Evolutionary conservation across 2,888 invertebrate species (phyloP).

Genomic region (Nomada goodeniana): DNA sequence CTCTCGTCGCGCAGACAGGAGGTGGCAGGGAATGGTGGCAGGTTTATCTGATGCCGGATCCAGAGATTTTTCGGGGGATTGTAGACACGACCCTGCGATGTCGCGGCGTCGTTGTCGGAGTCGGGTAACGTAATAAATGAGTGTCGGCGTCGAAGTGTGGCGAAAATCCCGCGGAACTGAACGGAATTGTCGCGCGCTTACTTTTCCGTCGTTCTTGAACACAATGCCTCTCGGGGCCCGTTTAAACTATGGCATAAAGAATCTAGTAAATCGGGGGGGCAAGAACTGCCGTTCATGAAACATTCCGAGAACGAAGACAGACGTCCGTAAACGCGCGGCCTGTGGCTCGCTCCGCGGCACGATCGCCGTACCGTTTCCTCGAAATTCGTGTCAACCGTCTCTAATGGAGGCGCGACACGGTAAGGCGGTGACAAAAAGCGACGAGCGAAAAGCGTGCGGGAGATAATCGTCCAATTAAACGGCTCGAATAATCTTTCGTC

Average conservation of each 20-base stretch:
- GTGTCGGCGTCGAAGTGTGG: no score
- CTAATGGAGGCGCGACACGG: background rate
- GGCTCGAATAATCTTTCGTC: constrained; percentile 51
- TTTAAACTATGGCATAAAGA: background rate
- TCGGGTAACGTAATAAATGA: background rate
- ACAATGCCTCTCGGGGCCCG: background rate
- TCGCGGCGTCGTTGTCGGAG: background rate
- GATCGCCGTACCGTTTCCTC: background rate
- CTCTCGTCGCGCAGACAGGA: no score
- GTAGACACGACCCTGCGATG: background rate
- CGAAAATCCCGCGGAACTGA: no score
- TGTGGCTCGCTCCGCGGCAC: background rate
- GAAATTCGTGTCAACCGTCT: constrained; percentile 16
- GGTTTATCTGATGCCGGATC: background rate
- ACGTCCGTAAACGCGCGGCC: background rate
- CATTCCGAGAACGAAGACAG: background rate
- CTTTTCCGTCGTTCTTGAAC: no score
- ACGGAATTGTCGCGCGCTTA: no score
- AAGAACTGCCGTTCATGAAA: background rate
- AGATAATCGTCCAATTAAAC: constrained; percentile 61
- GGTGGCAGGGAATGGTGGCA: background rate
- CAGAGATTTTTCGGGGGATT: background rate
- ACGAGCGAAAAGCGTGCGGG: constrained; percentile 49
- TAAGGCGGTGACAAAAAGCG: background rate
- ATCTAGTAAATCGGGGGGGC: background rate